Evolutionary conservation across 37 sponge, comb jelly and placozoan species (phyloP).

Genomic region (Ianthella basta): DNA sequence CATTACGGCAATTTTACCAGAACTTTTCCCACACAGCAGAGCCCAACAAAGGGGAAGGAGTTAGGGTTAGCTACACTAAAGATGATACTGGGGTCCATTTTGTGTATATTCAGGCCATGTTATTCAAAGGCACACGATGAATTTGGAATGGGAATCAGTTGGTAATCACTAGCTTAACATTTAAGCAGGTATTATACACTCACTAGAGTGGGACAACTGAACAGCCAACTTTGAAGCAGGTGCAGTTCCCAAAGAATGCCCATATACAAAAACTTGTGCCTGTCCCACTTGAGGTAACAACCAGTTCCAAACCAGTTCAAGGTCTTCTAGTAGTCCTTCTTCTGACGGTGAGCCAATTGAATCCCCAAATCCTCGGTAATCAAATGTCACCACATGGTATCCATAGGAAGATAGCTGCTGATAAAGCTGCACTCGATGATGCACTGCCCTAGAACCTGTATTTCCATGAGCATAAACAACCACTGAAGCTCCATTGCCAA

Average conservation of each 20-base stretch:
- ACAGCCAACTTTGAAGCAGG: conserved; percentile 67
- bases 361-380: conserved; percentile 91
- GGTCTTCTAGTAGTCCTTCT: conserved; percentile 76
- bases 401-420: conserved; percentile 57
- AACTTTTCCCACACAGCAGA: no score
- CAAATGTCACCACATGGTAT: conserved; percentile 83
- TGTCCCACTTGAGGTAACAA: conserved; percentile 46
- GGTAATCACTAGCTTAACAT: no score
- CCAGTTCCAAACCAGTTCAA: conserved; percentile 75
- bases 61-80: no score
- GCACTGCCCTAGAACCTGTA: conserved; percentile 64
- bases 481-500: conserved; percentile 70
- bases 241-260: conserved; percentile 89
- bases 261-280: conserved; percentile 76
- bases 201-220: conserved; percentile 5
- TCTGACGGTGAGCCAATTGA: conserved; percentile 77
- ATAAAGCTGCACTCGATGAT: conserved; percentile 78
- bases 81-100: no score
- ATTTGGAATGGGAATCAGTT: no score
- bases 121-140: no score
- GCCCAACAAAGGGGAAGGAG: no score
- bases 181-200: no score
- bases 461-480: conserved; percentile 81
- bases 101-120: no score
- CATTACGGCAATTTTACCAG: no score